phyloP scores from a whole-genome alignment of 2,797 vertebrate species.

The Gila robusta region DNA sequence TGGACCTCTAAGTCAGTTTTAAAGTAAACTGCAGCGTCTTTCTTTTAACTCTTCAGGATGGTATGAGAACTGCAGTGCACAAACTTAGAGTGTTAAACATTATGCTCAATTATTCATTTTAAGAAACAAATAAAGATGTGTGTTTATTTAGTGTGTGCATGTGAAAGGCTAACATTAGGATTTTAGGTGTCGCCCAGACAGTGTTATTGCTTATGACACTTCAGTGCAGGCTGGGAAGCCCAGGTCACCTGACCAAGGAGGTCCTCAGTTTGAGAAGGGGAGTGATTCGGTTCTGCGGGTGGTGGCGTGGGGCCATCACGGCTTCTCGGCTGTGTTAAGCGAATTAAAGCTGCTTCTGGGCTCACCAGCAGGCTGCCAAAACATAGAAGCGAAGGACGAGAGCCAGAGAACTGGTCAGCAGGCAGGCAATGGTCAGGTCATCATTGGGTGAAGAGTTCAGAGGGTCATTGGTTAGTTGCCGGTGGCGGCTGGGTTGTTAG shows the following conservation, averaged over 20 bases:
- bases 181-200: slow-evolving; percentile 72
- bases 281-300: slow-evolving; percentile 48
- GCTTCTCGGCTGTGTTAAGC: slow-evolving; percentile 84
- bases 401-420: slow-evolving; percentile 99
- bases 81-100: slow-evolving; percentile 21
- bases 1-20: slow-evolving; percentile 35
- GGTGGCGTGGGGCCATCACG: slow-evolving; percentile 60
- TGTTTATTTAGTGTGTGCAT: slow-evolving; percentile 29
- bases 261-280: slow-evolving; percentile 64
- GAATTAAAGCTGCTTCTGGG: slow-evolving; percentile 85
- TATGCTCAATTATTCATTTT: slow-evolving; percentile 8
- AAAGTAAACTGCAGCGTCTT: slow-evolving; percentile 37
- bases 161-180: slow-evolving; percentile 40
- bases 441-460: slow-evolving; percentile 99
- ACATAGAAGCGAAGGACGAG: slow-evolving; percentile 94
- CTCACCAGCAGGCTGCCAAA: slow-evolving; percentile 83
- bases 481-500: slow-evolving; percentile 99
- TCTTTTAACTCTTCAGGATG: slow-evolving; percentile 28
- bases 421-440: slow-evolving; percentile 99
- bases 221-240: slow-evolving; percentile 86
- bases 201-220: slow-evolving; percentile 89
- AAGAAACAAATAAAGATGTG: slow-evolving; percentile 43
- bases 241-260: slow-evolving; percentile 87
- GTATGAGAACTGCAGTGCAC: slow-evolving; percentile 29
- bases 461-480: slow-evolving; percentile 99